Percentiles rank a stretch among this genome's conserved stretches.
phyloP scores from a whole-genome alignment of 1,140 invertebrate species.

The Plectrocnemia conspersa region DNA sequence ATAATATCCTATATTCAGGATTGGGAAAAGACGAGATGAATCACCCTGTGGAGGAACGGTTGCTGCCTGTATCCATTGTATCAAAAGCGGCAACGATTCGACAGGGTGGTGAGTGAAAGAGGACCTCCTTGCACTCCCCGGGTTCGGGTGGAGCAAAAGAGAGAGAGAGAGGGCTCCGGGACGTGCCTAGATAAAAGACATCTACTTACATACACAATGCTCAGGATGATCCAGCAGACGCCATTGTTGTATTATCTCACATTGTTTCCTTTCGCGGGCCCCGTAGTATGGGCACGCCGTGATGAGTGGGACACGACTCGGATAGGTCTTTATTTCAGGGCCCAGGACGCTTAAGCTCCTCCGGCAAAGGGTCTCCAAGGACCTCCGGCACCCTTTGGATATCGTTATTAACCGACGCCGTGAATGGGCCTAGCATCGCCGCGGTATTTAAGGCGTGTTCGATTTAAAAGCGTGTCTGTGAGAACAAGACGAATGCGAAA shows the following conservation, averaged over 20 bases:
- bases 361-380: background rate
- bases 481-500: too few species aligned
- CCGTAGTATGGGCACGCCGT: conserved; percentile 14
- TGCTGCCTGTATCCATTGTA: conserved; percentile 18
- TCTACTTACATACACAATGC: conserved; percentile 34
- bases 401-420: too few species aligned
- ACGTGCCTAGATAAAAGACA: conserved; percentile 36
- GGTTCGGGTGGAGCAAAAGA: conserved; percentile 4
- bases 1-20: conserved; percentile 6
- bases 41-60: conserved; percentile 4
- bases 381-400: background rate
- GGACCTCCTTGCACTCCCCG: background rate
- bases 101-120: conserved; percentile 14
- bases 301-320: conserved; percentile 8
- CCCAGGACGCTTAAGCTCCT: conserved; percentile 10
- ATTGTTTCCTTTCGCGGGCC: conserved; percentile 34
- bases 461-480: too few species aligned
- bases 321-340: conserved; percentile 23
- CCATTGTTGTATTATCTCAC: conserved; percentile 37
- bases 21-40: conserved; percentile 9
- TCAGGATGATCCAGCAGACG: conserved; percentile 35
- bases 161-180: conserved; percentile 10
- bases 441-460: too few species aligned
- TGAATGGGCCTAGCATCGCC: too few species aligned
- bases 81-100: conserved; percentile 21